Evolutionary conservation across 2,797 vertebrate genomes (phyloP), one percentile per base, ranked within the genome.

Genomic region (Cichlasoma orientale): DNA sequence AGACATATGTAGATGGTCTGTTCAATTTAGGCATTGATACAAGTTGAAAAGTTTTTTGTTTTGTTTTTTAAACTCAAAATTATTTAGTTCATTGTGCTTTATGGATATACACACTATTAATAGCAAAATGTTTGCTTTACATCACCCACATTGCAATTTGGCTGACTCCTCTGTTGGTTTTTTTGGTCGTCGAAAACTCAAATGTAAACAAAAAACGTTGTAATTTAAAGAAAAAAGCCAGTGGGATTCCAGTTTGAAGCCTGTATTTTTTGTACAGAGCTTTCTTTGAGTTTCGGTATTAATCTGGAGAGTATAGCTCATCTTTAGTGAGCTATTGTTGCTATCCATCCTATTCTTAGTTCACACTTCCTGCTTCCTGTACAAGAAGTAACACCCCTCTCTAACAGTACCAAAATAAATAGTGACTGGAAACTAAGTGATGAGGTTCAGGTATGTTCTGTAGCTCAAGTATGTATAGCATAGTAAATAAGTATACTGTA

Each of bases 301-400:
- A 52, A 57, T 77, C 53, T 59, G 58, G 70, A 83, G 71, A 70
- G n/a, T 50, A 55, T 72, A 82, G 90, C 84, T 87, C 59, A 77
- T 85, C 63, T 61, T 25, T 54, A 52, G n/a, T 71, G 50, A 72
- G 63, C 44, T 88, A 75, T 88, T 85, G 54, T 76, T 79, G 71
- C 86, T 57, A 12, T 56, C 14, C 68, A 80, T 55, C 74, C 85
- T 76, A 85, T 85, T 82, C 63, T 80, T 72, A 25, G 77, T 84
- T 91, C 80, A 80, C 74, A 72, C 71, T 79, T 25, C 63, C 18
- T 80, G 52, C 87, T 84, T 72, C 57, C 71, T 84, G 71, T 85
- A 77, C 78, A 58, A 85, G 25, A 75, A 55, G 77, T 38, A 44
- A 81, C 27, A 75, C 73, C 78, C 54, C 21, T 73, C 47, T 77